Conservation (phyloP, 2,113 vertebrate species). For the Aegypius monachus region DNA sequence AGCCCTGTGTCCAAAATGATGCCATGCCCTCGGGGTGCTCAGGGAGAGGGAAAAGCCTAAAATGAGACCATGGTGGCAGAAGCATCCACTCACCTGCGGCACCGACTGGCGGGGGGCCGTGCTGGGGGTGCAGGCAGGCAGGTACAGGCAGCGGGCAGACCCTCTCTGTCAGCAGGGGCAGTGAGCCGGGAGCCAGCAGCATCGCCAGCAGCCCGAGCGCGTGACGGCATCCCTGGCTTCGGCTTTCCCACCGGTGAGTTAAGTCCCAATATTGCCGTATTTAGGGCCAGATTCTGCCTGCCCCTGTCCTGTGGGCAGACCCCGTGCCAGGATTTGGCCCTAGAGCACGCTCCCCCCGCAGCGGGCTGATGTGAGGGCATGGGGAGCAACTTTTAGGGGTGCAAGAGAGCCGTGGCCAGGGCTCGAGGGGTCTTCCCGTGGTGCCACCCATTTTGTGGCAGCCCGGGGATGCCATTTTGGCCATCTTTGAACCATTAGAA, state of each 20-base stretch:
- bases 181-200: rapidly evolving
- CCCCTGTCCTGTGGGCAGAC: not conserved
- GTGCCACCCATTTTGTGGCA: not conserved
- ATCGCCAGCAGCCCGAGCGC: rapidly evolving
- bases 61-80: not conserved
- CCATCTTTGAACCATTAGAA: too few species aligned
- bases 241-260: rapidly evolving
- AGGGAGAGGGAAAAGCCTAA: not conserved
- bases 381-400: not conserved
- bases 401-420: rapidly evolving
- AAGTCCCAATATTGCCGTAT: rapidly evolving
- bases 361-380: not conserved
- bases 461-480: not conserved
- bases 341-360: rapidly evolving
- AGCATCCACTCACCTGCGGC: not conserved
- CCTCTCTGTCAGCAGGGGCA: not conserved
- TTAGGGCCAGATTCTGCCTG: not conserved
- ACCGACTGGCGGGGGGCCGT: too few species aligned
- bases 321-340: not conserved
- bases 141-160: not conserved
- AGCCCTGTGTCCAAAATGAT: not conserved
- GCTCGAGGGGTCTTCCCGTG: rapidly evolving
- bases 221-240: rapidly evolving
- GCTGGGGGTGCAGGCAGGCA: not conserved
- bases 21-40: not conserved